phyloP scores from a whole-genome alignment of 2,113 vertebrate genomes.

The Perca schrenkii region DNA sequence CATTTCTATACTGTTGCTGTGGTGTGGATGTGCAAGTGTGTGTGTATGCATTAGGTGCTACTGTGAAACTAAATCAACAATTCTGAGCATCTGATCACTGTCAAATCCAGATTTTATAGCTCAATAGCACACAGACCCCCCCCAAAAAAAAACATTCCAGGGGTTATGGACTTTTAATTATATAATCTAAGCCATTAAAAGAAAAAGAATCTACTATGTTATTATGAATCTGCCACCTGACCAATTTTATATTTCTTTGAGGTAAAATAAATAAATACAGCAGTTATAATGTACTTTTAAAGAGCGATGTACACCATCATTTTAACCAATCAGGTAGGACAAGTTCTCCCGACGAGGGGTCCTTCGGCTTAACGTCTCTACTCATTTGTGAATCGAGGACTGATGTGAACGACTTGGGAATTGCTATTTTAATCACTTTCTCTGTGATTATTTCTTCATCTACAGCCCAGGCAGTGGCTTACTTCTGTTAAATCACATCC shows the following conservation, averaged over 20 bases:
- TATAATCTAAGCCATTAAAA: constrained; percentile 54
- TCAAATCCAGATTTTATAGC: constrained; percentile 67
- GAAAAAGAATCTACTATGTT: constrained; percentile 30
- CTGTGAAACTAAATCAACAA: constrained; percentile 67
- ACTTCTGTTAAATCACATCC: constrained; percentile 10
- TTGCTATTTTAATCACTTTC: constrained; percentile 7
- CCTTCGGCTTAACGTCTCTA: neutral
- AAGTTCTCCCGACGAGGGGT: constrained; percentile 41
- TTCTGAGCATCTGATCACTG: constrained; percentile 51
- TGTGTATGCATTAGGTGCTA: constrained; percentile 60
- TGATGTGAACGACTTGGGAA: constrained; percentile 3
- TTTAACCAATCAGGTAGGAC: constrained; percentile 30
- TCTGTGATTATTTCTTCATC: constrained; percentile 16
- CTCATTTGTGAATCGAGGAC: neutral
- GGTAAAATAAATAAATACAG: constrained; percentile 35
- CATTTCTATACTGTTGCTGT: constrained; percentile 67
- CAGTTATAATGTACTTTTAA: constrained; percentile 43
- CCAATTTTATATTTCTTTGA: constrained; percentile 56
- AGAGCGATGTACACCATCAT: constrained; percentile 32
- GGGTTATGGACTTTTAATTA: constrained; percentile 34
- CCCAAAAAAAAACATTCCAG: constrained; percentile 46
- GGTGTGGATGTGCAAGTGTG: constrained; percentile 52
- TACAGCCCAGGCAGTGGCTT: neutral
- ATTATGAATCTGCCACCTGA: constrained; percentile 21
- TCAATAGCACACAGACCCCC: constrained; percentile 45